phyloP scores from a whole-genome alignment of 2,888 invertebrate genomes.

The Schrankia costaestrigalis region DNA sequence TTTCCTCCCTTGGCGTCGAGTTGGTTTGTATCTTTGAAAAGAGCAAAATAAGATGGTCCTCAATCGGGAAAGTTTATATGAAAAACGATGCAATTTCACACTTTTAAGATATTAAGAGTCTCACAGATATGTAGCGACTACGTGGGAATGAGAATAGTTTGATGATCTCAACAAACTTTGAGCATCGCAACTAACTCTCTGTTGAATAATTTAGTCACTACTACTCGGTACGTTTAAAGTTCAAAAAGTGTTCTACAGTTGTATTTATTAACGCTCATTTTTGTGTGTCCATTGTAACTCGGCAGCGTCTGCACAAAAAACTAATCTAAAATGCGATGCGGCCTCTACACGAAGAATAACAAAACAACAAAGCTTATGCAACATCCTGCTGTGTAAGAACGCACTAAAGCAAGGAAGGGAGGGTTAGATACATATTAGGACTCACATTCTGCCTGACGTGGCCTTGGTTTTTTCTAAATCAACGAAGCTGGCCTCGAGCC shows the following conservation, averaged over 20 bases:
- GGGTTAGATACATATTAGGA: constrained; percentile 64
- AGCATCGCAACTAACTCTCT: constrained; percentile 40
- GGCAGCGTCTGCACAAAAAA: constrained; percentile 61
- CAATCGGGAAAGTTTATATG: constrained; percentile 54
- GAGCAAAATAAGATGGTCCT: constrained; percentile 45
- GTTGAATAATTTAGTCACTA: constrained; percentile 33
- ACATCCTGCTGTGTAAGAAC: constrained; percentile 70
- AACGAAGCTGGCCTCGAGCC: constrained; percentile 62
- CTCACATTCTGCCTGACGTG: constrained; percentile 60
- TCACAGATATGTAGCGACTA: constrained; percentile 46
- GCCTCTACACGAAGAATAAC: constrained; percentile 64
- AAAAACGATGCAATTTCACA: constrained; percentile 59
- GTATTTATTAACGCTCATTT: constrained; percentile 50
- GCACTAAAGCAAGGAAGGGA: constrained; percentile 54
- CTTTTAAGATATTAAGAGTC: constrained; percentile 45
- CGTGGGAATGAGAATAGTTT: constrained; percentile 55
- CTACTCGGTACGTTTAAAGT: constrained; percentile 14
- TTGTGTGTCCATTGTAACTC: constrained; percentile 42
- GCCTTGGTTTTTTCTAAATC: constrained; percentile 75
- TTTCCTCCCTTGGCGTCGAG: constrained; percentile 51
- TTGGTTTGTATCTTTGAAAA: constrained; percentile 36
- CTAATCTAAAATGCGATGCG: constrained; percentile 73
- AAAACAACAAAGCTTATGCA: constrained; percentile 79
- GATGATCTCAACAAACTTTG: constrained; percentile 53
- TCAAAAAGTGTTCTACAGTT: constrained; percentile 37